Base-by-base conservation (phyloP, 2,888 invertebrate genomes). In the Aspidiotus destructor region DNA sequence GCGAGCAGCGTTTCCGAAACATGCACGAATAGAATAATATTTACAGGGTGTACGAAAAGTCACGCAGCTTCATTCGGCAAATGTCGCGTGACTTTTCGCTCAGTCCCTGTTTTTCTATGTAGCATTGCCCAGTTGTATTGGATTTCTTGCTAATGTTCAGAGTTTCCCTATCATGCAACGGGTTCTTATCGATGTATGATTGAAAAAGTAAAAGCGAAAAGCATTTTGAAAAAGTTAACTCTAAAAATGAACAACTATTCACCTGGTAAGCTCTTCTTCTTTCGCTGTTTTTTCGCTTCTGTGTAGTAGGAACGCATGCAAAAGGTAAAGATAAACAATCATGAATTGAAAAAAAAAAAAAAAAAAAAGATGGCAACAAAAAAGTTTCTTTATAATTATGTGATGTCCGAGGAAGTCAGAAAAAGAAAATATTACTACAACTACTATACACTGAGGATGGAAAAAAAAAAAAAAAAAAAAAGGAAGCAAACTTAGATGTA, bases 251-350 rank as follows among this genome's bases (percentile, higher is more conserved):
- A 28, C 28, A 60, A 69, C 64, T 67, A 73, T 69, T 90, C 88
- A 91, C 90, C 90, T 84, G 89, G 83, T 80, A 88, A 81, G 80
- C 89, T 91, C 85, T 91, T 92, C 85, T 89, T 90, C 85, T 88
- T 88, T 85, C 88, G 86, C 84, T 89, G 89, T 87, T 92, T 92
- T 90, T 92, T 92, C 85, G 89, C 90, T 86, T 92, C 92, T 92
- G 77, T 78, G 77, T 79, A 78, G 77, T 77, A 77, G 73, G 74
- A 75, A 77, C 76, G 79, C 76, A 78, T 77, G 77, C 75, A 76
- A 79, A 80, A 81, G 81, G 81, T 80, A 81, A 78, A 79, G 80
- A 79, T 79, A 80, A 68, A 77, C 79, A 79, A 80, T 80, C 79
- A 80, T 74, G 75, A 74, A 63, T 65, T 68, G 78, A 78, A 77